Percentiles rank a stretch among this genome's conserved stretches.
phyloP scores from a whole-genome alignment of 2,797 vertebrate genomes.

The Pogoniulus pusillus region DNA sequence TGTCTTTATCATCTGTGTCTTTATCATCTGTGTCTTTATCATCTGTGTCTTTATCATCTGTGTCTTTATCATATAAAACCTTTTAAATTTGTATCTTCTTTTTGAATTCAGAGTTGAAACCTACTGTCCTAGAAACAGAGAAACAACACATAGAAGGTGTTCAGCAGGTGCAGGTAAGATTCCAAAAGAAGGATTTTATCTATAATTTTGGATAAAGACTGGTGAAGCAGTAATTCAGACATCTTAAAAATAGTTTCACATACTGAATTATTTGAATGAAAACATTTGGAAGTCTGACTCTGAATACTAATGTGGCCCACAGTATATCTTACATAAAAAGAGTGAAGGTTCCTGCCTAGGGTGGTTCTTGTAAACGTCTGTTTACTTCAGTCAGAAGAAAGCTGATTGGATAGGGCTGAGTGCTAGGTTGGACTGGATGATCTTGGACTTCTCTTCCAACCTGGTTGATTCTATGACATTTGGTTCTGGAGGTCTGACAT shows the following conservation, averaged over 20 bases:
- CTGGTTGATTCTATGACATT: too few species aligned
- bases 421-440: too few species aligned
- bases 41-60: too few species aligned
- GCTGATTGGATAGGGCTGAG: too few species aligned
- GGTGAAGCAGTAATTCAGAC: not conserved
- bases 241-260: not conserved
- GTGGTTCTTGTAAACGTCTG: not conserved
- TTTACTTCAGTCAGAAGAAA: not conserved
- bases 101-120: constrained; percentile 77
- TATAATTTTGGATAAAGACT: not conserved
- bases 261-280: not conserved
- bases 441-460: too few species aligned
- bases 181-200: not conserved
- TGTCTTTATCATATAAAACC: not conserved
- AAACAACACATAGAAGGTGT: constrained; percentile 71
- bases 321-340: not conserved
- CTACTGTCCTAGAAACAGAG: constrained; percentile 68
- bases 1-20: too few species aligned
- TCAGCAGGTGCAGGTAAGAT: constrained; percentile 77
- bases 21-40: too few species aligned
- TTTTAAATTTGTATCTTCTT: constrained; percentile 43
- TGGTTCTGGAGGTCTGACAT: too few species aligned
- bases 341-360: not conserved
- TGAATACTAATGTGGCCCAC: not conserved
- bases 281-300: not conserved